Base-by-base conservation (phyloP, 2,888 invertebrate species). In the Suillia variegata region DNA sequence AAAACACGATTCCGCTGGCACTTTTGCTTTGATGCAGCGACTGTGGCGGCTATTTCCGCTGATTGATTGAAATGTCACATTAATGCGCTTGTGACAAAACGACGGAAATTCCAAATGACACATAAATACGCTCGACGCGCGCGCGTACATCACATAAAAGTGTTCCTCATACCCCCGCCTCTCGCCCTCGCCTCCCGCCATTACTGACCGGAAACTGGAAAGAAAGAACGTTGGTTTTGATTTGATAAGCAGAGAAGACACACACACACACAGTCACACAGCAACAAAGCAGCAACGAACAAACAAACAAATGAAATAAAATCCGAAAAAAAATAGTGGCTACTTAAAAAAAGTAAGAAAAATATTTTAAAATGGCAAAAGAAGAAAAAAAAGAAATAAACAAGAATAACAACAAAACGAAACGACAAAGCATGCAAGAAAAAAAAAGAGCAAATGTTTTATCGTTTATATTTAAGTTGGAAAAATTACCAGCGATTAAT, bases 31-130 rank as follows among this genome's bases (percentile, higher is more conserved):
- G n/a, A n/a, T n/a, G n/a, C n/a, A n/a, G n/a, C n/a, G n/a, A n/a
- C 45, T 20, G 13, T 20, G 38, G 22, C 49, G 38, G n/a, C 22
- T 21, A 50, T 45, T 56, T 31, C 45, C 51, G 59, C 70, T 75
- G 77, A 78, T 78, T 78, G 77, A 78, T 78, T 77, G 76, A 76
- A 75, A 74, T 75, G 73, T 72, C 73, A 75, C 73, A 73, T 73
- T 76, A 74, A 73, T 12, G 52, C 54, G 54, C 58, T 56, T 17
- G 51, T 34, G 22, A 15, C 51, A 24, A 45, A 61, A 66, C 68
- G 68, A 68, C n/a, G n/a, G n/a, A 72, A 73, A 72, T 72, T 65
- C 63, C 67, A 73, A 72, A 72, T 73, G 71, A 70, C 70, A 73
- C 71, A 70, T 68, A 72, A 70, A 72, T 70, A 67, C 70, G 38